phyloP scores from a whole-genome alignment of 2,797 vertebrate species.

The Protonibea diacanthus region DNA sequence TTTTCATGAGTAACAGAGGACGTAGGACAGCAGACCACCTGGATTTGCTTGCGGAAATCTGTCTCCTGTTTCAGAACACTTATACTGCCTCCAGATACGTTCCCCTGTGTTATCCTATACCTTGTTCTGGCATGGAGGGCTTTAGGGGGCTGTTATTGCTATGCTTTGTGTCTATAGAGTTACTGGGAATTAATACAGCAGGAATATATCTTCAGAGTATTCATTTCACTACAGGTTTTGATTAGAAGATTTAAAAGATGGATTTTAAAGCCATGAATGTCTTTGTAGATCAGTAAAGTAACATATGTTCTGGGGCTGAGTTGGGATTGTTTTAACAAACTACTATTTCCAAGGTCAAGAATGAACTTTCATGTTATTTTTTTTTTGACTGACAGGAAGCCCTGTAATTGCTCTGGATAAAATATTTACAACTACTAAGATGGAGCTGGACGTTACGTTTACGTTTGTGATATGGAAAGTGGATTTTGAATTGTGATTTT shows the following conservation, averaged over 20 bases:
- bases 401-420: neutral
- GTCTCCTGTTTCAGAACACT: conserved; percentile 73
- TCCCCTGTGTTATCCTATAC: conserved; percentile 61
- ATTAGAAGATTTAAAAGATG: neutral
- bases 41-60: conserved; percentile 67
- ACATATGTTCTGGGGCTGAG: neutral
- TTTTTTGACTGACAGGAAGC: neutral
- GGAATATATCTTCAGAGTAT: conserved; percentile 43
- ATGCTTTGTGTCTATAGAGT: conserved; percentile 42
- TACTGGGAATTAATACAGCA: conserved; percentile 41
- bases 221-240: conserved; percentile 32
- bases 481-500: neutral
- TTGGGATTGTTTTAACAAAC: conserved; percentile 3
- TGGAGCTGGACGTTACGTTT: neutral
- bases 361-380: neutral
- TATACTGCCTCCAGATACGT: conserved; percentile 43
- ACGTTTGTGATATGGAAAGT: no score
- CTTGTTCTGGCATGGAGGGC: conserved; percentile 28
- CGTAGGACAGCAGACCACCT: conserved; percentile 68
- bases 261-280: conserved; percentile 14
- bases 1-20: conserved; percentile 60
- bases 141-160: conserved; percentile 30
- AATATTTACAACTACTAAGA: conserved; percentile 14
- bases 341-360: neutral
- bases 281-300: neutral